Conservation (phyloP, 2,888 invertebrate genomes). For the Tortricodes alternella region DNA sequence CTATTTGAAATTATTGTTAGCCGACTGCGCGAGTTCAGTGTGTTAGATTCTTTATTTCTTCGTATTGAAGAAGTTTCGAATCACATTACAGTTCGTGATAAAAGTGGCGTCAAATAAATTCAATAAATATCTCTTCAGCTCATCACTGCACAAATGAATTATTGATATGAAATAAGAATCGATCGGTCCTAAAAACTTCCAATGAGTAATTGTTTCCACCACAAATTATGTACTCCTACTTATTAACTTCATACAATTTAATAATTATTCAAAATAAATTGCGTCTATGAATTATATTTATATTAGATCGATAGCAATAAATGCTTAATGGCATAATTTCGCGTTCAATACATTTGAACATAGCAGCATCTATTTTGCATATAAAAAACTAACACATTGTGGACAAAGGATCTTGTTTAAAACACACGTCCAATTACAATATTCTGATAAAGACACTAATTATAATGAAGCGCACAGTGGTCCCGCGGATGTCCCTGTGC, state of each 20-base stretch:
- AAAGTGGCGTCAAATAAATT: no score
- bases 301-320: conserved; percentile 1
- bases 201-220: background rate
- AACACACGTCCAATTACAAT: conserved; percentile 63
- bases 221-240: background rate
- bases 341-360: conserved; percentile 11
- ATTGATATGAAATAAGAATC: no score
- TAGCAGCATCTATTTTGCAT: conserved; percentile 19
- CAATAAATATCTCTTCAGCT: no score
- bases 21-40: no score
- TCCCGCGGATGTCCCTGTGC: conserved; percentile 48
- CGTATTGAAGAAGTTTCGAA: no score
- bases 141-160: no score
- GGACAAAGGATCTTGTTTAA: conserved; percentile 53
- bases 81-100: no score
- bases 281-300: background rate
- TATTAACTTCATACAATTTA: background rate
- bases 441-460: conserved; percentile 69
- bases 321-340: background rate
- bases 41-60: no score
- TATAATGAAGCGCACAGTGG: conserved; percentile 61
- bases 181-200: background rate
- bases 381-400: conserved; percentile 38
- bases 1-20: no score
- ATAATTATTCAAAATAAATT: conserved; percentile 11